Evolutionary conservation across 2,888 invertebrate genomes (phyloP).

Genomic region (Eutolmus rufibarbis): DNA sequence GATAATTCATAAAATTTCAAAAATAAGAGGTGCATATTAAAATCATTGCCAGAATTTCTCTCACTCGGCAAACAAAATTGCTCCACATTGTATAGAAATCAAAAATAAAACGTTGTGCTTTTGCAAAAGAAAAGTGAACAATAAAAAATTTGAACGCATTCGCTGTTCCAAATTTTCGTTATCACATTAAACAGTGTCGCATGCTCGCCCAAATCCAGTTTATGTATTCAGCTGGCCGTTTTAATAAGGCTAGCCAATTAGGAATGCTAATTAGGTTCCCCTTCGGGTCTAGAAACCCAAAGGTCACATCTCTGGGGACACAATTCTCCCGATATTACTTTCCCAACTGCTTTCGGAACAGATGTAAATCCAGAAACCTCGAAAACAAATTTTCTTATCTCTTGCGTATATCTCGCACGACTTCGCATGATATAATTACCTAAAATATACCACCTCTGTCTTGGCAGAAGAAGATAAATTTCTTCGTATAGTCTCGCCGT

Average conservation of each 20-base stretch:
- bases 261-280: neutral
- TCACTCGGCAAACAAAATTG: neutral
- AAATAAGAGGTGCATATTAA: neutral
- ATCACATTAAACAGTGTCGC: neutral
- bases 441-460: neutral
- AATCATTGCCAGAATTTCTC: neutral
- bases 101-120: neutral
- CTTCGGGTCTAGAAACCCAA: neutral
- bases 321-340: neutral
- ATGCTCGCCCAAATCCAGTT: neutral
- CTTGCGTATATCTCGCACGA: neutral
- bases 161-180: neutral
- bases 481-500: neutral
- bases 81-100: neutral
- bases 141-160: neutral
- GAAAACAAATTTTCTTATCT: neutral
- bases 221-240: neutral
- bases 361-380: neutral
- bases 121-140: neutral
- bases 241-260: conserved; percentile 18
- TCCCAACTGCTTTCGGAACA: neutral
- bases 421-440: neutral
- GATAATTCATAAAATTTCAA: neutral
- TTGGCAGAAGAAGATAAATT: neutral
- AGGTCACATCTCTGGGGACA: neutral